Percentiles rank a stretch among this genome's conserved stretches.
These are phyloP conservation scores for Rhodophaea formosa DNA, from an alignment of 2,888 invertebrate species.

Conservation along the genomic window DNA sequence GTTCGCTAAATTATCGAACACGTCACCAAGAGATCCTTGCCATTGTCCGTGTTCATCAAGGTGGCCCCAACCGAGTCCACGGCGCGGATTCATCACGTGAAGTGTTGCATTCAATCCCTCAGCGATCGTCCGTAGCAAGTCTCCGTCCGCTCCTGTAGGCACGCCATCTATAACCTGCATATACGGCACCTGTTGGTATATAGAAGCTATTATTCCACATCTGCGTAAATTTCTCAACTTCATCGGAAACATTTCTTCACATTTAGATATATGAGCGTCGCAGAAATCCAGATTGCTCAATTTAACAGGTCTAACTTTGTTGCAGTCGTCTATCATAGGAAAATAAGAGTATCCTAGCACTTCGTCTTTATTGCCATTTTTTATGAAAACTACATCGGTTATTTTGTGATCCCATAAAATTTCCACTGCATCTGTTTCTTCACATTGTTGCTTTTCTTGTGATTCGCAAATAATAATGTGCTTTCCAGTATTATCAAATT, in stretches of 20 bases:
- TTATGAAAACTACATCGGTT: slow-evolving; percentile 55
- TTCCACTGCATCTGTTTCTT: slow-evolving; percentile 45
- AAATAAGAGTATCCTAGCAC: slow-evolving; percentile 51
- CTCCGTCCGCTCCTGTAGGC: slow-evolving; percentile 59
- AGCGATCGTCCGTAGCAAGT: slow-evolving; percentile 50
- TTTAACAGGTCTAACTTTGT: slow-evolving; percentile 42
- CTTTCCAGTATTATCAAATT: slow-evolving; percentile 58
- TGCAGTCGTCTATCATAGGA: slow-evolving; percentile 45
- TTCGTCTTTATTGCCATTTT: slow-evolving; percentile 26
- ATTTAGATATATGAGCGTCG: slow-evolving; percentile 24
- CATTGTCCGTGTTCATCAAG: slow-evolving; percentile 51
- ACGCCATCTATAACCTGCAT: slow-evolving; percentile 49
- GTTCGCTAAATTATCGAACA: slow-evolving; percentile 57
- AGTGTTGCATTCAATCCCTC: slow-evolving; percentile 54
- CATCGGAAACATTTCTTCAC: slow-evolving; percentile 41
- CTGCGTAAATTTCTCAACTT: slow-evolving; percentile 53
- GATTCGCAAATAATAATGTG: slow-evolving; percentile 60
- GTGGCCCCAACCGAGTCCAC: slow-evolving; percentile 59
- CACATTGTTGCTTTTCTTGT: slow-evolving; percentile 39
- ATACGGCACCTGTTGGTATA: slow-evolving; percentile 56
- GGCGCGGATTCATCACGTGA: slow-evolving; percentile 47
- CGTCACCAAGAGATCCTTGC: slow-evolving; percentile 63
- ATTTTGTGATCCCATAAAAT: slow-evolving; percentile 57
- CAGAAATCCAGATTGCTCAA: slow-evolving; percentile 34
- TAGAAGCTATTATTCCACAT: slow-evolving; percentile 57